Base-by-base conservation (phyloP, 2,888 invertebrate genomes). In the Antheraea assamensis region DNA sequence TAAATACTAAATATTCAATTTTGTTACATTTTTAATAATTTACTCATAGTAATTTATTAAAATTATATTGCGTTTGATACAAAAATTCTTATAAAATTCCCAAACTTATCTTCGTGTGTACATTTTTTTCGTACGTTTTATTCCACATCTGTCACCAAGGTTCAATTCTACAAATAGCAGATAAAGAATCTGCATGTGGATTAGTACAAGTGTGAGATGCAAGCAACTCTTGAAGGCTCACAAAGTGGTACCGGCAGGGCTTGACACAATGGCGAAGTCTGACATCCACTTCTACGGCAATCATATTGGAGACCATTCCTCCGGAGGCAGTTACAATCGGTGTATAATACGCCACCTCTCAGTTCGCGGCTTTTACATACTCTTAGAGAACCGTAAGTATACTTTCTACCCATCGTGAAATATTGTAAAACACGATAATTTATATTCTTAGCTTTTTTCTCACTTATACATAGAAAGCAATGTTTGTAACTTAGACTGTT, bases 291-390 rank as follows among this genome's bases (percentile, higher is more conserved):
- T 76, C 95, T 88, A 17, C 92, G 92, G 78, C 96, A 96, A 74
- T 95, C 93, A 76, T 95, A 94, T 80, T 96, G 96, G 47, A 96
- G 84, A 0, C 96, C 96, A 78, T 96, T 95, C 74, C 95, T 89
- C 42, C 95, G 94, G 55, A 95, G 87, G 78, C 96, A 96, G 76
- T 89, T 89, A 78, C 96, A 96, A 74, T 95, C 95, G 0, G 92
- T 93, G 75, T 93, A 93, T 17, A 95, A 83, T 68, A 93, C 82
- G 30, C 95, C 91, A 13, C 94, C 95, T 70, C 95, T 88, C 30
- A 96, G 86, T 78, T 95, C 95, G 17, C 95, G 92, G 78, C 95
- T 95, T 78, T 84, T 91, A 76, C 85, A 83, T 7, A 74, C 2
- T 24, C 74, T 80, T 3, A 87, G 55, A 21, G 84, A 80, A 42